Evolutionary conservation across 1,140 invertebrate genomes (phyloP), one percentile per base, ranked within the genome.

Genomic region (Gryon sp.): DNA sequence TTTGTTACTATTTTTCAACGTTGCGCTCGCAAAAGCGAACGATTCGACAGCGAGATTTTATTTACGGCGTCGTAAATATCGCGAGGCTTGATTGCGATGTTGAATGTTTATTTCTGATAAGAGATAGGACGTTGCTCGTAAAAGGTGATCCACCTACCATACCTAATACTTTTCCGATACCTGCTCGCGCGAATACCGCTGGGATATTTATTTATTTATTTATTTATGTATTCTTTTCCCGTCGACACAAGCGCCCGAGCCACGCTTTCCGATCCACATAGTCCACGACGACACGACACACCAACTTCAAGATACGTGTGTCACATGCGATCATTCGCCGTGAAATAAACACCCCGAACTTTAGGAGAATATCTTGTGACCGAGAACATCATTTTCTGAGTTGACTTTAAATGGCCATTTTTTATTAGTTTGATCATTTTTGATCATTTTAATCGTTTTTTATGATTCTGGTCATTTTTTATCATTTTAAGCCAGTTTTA

Each of bases 91-190:
- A 85, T 84, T 83, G 80, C 70, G 57, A 76, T 63, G 45, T 77
- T 65, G 65, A 81, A 79, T 84, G 80, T 82, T 86, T 82, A 84
- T 82, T 82, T 24, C 40, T 78, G 83, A 85, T 86, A 83, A 84
- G 78, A 82, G 74, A 82, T 72, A 78, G 73, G 73, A 50, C 41
- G 68, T 60, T 48, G 43, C 46, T 62, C 76, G 74, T 68, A 79
- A 80, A 81, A 81, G 73, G 76, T 78, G 79, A 84, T 78, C 76
- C 76, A 70, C 70, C 60, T 46, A 78, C 40, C 53, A 59, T 69
- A 57, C 43, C 52, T 78, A 75, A 78, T 70, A 66, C 66, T 66
- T 74, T 78, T 78, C 70, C 76, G 57, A 78, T 78, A 73, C 20
- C 43, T 66, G 53, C 66, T 50, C 50, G 65, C 59, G 73, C 50